Conservation (phyloP, 2,113 vertebrate genomes). For the Cynoglossus semilaevis region DNA sequence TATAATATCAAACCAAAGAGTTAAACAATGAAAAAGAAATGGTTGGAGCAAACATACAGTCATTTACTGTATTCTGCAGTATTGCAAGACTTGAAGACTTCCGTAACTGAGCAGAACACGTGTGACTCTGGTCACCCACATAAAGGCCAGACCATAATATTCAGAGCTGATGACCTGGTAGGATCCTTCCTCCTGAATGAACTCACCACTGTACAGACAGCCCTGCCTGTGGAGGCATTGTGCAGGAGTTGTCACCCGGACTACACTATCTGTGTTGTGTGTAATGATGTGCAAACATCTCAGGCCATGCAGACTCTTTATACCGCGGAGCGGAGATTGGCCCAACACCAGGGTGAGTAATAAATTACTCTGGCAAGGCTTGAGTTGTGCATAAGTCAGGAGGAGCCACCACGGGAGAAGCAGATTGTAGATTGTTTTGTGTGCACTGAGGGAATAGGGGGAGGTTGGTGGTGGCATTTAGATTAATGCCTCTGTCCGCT, state of each 20-base stretch:
- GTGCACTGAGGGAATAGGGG: constrained; percentile 41
- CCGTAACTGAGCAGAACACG: constrained; percentile 1
- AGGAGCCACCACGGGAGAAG: constrained; percentile 60
- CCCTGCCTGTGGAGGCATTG: constrained; percentile 12
- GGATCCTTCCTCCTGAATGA: constrained; percentile 18
- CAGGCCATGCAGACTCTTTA: constrained; percentile 31
- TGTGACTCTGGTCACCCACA: constrained; percentile 52
- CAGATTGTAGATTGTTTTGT: constrained; percentile 69
- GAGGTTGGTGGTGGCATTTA: constrained; percentile 52
- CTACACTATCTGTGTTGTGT: constrained; percentile 35
- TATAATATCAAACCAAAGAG: too few relatives aligned
- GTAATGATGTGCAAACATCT: constrained; percentile 44
- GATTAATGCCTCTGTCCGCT: constrained; percentile 63
- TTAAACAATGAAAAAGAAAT: too few relatives aligned
- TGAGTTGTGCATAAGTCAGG: constrained; percentile 66
- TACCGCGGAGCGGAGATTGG: constrained; percentile 41
- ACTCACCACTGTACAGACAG: constrained; percentile 14
- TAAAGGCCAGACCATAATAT: constrained; percentile 16
- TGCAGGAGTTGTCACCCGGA: constrained; percentile 36
- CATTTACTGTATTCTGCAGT: too few relatives aligned
- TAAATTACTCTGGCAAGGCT: constrained; percentile 69
- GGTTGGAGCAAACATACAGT: too few relatives aligned
- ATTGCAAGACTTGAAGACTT: too few relatives aligned
- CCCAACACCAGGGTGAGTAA: constrained; percentile 49
- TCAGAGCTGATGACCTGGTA: neutral